These are phyloP conservation scores for Pholis gunnellus DNA, from an alignment of 2,113 vertebrate species.

Conservation along the genomic window DNA sequence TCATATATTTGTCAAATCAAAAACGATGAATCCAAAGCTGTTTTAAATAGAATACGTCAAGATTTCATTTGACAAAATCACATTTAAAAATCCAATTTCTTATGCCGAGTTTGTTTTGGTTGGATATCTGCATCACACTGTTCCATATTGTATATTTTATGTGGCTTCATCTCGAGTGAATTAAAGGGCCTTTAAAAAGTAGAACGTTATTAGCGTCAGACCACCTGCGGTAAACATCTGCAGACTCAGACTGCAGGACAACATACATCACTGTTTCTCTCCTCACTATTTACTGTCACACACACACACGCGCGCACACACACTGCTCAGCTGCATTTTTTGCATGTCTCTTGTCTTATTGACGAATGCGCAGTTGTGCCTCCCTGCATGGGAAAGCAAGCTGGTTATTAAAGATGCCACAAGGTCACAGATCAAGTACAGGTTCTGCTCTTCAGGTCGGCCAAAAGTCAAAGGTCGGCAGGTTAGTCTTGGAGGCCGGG, in stretches of 20 bases:
- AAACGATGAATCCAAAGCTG: background rate
- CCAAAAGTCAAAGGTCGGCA: constrained; percentile 61
- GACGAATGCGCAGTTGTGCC: constrained; percentile 17
- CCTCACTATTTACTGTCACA: constrained; percentile 52
- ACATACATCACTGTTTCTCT: constrained; percentile 61
- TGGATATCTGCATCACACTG: constrained; percentile 11
- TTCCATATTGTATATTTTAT: constrained; percentile 43
- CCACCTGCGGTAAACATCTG: constrained; percentile 79
- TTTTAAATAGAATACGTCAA: background rate
- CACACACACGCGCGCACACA: constrained; percentile 19
- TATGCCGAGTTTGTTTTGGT: background rate
- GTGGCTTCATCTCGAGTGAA: constrained; percentile 65
- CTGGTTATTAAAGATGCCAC: constrained; percentile 50
- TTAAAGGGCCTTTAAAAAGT: constrained; percentile 71
- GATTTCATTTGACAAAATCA: background rate
- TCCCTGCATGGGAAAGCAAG: constrained; percentile 18
- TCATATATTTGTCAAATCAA: background rate
- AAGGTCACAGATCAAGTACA: constrained; percentile 61
- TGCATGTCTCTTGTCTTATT: constrained; percentile 51
- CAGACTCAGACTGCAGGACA: constrained; percentile 63
- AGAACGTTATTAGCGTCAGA: constrained; percentile 65
- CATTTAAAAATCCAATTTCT: constrained; percentile 1
- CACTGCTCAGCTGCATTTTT: constrained; percentile 38
- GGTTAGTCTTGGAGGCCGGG: constrained; percentile 32
- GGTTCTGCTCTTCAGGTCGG: constrained; percentile 33